A percentile compares a stretch with the other conserved stretches of the same genome.
Conservation (phyloP, 92 coral and sea anemone genomes). For the Pocillopora meandrina region DNA sequence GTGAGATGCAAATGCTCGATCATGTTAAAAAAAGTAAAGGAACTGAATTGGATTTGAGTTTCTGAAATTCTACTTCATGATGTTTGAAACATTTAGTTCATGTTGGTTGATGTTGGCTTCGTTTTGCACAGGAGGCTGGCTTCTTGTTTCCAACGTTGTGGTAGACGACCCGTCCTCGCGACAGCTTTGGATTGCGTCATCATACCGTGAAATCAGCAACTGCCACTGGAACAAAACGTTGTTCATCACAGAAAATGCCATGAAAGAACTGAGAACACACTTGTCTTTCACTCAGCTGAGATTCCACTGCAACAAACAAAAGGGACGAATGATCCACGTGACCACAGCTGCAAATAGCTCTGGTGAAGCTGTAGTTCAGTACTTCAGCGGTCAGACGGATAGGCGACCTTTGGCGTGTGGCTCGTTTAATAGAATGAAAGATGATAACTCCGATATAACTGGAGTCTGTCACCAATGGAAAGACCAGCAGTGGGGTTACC, state of each 20-base stretch:
- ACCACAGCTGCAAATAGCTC: slow-evolving; percentile 22
- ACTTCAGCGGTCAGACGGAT: slow-evolving; percentile 31
- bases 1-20: background rate
- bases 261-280: slow-evolving; percentile 3
- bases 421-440: no score
- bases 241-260: background rate
- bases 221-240: background rate
- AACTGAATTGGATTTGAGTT: no score
- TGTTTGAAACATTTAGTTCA: no score
- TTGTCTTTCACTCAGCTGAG: slow-evolving; percentile 18
- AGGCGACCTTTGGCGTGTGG: no score
- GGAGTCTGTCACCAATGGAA: no score
- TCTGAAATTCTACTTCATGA: no score
- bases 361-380: slow-evolving; percentile 40
- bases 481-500: no score
- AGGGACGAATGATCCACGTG: slow-evolving; percentile 13
- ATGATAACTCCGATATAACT: no score
- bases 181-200: background rate
- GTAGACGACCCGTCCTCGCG: background rate
- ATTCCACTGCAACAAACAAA: slow-evolving; percentile 23
- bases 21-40: no score
- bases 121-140: slow-evolving; percentile 8
- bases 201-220: slow-evolving; percentile 14
- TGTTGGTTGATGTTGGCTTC: no score
- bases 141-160: slow-evolving; percentile 14